phyloP scores from a whole-genome alignment of 2,888 invertebrate genomes.

The Teinopalpus imperialis region DNA sequence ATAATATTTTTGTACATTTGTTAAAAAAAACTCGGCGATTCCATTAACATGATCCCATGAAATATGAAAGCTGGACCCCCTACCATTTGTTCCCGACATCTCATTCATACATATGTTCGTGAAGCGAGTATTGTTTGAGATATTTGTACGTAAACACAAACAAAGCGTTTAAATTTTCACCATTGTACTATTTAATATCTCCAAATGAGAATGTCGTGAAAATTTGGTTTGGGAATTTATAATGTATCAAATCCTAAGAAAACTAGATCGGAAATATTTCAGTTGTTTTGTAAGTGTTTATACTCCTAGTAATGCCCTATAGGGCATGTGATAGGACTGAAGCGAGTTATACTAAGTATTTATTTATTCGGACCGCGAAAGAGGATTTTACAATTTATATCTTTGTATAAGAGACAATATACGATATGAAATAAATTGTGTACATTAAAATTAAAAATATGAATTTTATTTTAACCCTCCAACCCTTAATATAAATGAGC shows the following conservation, averaged over 20 bases:
- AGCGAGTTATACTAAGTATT: constrained; percentile 69
- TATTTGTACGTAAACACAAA: constrained; percentile 26
- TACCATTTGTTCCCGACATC: constrained; percentile 36
- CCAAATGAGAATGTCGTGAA: constrained; percentile 25
- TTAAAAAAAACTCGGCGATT: constrained; percentile 57
- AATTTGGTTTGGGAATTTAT: constrained; percentile 33
- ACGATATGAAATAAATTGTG: constrained; percentile 81
- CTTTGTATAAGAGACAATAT: constrained; percentile 79
- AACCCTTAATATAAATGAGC: no score
- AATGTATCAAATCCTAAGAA: constrained; percentile 49
- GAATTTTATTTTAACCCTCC: constrained; percentile 56
- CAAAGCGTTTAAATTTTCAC: constrained; percentile 26
- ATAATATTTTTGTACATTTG: constrained; percentile 77
- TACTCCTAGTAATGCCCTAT: constrained; percentile 59
- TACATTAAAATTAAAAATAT: constrained; percentile 67
- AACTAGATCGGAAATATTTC: constrained; percentile 62
- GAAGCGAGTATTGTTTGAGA: constrained; percentile 31
- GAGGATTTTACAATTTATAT: constrained; percentile 80
- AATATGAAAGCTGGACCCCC: constrained; percentile 34
- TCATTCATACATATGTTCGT: constrained; percentile 31
- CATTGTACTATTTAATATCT: constrained; percentile 10
- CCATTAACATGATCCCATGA: constrained; percentile 43
- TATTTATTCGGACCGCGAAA: constrained; percentile 76
- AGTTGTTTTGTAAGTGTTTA: constrained; percentile 47
- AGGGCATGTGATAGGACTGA: constrained; percentile 72